phyloP scores from a whole-genome alignment of 1,140 invertebrate species.

The Hesperophylax magnus region DNA sequence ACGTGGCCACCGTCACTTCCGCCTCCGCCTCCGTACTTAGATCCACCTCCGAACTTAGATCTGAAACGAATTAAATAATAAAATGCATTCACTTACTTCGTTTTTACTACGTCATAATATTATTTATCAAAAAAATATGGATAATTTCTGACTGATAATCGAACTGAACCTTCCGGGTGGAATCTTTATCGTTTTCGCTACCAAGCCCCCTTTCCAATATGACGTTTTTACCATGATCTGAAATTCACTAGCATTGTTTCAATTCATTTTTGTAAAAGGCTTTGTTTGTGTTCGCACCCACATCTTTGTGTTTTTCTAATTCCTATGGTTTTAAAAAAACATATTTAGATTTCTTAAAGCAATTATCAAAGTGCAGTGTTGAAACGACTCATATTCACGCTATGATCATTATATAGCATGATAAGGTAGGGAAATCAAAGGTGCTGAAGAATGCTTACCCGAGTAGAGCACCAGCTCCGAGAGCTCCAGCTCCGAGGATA shows the following conservation, averaged over 20 bases:
- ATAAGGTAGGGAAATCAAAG: background rate
- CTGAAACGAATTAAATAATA: background rate
- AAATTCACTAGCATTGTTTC: too few species aligned
- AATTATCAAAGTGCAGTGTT: background rate
- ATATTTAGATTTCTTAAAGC: background rate
- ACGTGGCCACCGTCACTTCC: conserved; percentile 25
- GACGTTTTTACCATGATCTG: too few species aligned
- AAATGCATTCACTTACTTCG: too few species aligned
- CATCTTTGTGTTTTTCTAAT: background rate
- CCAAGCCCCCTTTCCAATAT: too few species aligned
- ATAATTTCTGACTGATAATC: background rate
- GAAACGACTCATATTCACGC: background rate
- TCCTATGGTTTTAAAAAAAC: background rate
- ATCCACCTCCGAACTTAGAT: conserved; percentile 7
- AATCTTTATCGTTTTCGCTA: too few species aligned
- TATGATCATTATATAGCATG: too few species aligned
- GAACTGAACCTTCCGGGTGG: too few species aligned
- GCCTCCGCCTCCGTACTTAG: conserved; percentile 9
- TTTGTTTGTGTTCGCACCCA: too few species aligned
- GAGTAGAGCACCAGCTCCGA: background rate
- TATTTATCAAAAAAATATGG: conserved; percentile 27
- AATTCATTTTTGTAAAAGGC: too few species aligned
- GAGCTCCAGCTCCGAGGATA: background rate
- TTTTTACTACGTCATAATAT: too few species aligned
- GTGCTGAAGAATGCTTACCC: background rate